Evolutionary conservation across 2,797 vertebrate genomes (phyloP).

Genomic region (Helostoma temminkii): DNA sequence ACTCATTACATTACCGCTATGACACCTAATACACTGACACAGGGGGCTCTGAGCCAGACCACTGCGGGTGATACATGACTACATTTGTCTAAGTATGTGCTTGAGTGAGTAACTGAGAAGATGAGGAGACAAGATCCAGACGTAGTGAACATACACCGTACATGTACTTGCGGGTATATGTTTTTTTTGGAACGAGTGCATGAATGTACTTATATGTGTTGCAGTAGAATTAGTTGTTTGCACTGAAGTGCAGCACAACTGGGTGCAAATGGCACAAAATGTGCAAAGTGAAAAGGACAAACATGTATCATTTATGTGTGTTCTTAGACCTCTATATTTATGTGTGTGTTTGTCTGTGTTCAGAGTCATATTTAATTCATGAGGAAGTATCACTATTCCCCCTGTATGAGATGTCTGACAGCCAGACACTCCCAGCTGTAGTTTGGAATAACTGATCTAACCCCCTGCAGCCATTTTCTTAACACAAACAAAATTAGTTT

Average conservation of each 20-base stretch:
- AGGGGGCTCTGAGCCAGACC: slow-evolving; percentile 45
- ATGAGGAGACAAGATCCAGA: slow-evolving; percentile 39
- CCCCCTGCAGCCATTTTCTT: slow-evolving; percentile 51
- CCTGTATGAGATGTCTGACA: slow-evolving; percentile 69
- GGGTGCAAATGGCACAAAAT: not conserved
- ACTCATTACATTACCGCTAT: slow-evolving; percentile 63
- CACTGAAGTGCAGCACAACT: not conserved
- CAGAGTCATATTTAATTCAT: slow-evolving; percentile 75
- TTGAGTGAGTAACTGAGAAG: slow-evolving; percentile 43
- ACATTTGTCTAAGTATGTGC: slow-evolving; percentile 15
- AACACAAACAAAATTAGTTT: slow-evolving; percentile 57
- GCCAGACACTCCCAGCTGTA: slow-evolving; percentile 74
- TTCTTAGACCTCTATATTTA: slow-evolving; percentile 19
- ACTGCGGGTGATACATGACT: slow-evolving; percentile 51
- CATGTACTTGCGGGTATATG: not conserved
- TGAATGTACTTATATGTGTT: slow-evolving; percentile 5
- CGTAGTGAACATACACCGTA: slow-evolving; percentile 2
- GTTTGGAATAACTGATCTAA: slow-evolving; percentile 73
- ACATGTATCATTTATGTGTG: slow-evolving; percentile 1
- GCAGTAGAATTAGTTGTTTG: slow-evolving; percentile 1
- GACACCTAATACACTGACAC: slow-evolving; percentile 62
- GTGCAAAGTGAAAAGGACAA: slow-evolving; percentile 1
- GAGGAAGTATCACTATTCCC: slow-evolving; percentile 64
- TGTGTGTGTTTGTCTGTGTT: slow-evolving; percentile 26
- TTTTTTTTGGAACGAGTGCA: slow-evolving; percentile 9